Conservation (phyloP, 2,888 invertebrate genomes). For the Philereme transversata region DNA sequence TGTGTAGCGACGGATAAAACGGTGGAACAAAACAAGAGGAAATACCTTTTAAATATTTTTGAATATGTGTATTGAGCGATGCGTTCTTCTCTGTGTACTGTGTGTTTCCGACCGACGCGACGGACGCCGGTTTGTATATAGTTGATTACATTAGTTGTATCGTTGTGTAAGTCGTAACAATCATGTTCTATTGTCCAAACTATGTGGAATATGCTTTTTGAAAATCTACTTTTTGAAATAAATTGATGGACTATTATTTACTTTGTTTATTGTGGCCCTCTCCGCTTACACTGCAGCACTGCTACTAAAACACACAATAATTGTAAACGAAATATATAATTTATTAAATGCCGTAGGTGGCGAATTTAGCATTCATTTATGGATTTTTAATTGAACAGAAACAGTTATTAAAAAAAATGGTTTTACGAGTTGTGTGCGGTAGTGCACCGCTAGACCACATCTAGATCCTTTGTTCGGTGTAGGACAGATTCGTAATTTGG, state of each 20-base stretch:
- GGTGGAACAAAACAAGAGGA: not conserved
- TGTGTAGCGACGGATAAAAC: not conserved
- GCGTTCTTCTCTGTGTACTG: conserved; percentile 1
- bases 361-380: too few species aligned
- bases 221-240: conserved; percentile 63
- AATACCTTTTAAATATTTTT: not conserved
- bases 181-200: conserved; percentile 54
- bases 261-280: conserved; percentile 28
- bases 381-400: too few species aligned
- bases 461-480: too few species aligned
- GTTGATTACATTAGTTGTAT: conserved; percentile 31
- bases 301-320: too few species aligned
- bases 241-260: conserved; percentile 61
- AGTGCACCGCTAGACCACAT: too few species aligned
- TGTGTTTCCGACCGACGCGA: conserved; percentile 7
- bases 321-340: not conserved
- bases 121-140: conserved; percentile 27
- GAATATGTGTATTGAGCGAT: not conserved
- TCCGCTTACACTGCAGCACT: too few species aligned
- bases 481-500: too few species aligned
- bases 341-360: too few species aligned
- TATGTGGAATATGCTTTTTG: conserved; percentile 60
- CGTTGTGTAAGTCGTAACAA: conserved; percentile 49
- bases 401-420: too few species aligned
- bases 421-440: too few species aligned